phyloP scores from a whole-genome alignment of 1,140 invertebrate species.

The Pachyrhynchus sulphureomaculatus region DNA sequence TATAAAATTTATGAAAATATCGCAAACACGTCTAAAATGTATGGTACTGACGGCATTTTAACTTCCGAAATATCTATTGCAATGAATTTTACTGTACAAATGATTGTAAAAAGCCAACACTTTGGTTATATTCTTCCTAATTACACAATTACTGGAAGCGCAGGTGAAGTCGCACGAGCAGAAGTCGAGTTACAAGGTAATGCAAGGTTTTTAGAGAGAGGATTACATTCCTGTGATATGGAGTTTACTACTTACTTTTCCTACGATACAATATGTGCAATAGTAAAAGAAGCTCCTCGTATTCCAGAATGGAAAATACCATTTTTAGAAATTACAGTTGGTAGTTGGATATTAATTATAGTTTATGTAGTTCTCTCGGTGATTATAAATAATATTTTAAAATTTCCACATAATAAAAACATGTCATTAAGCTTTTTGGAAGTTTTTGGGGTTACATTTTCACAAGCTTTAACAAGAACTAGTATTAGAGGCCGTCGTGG shows the following conservation, averaged over 20 bases:
- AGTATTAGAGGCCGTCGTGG: not conserved
- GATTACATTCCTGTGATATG: not conserved
- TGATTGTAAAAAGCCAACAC: not conserved
- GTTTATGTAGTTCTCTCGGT: not conserved
- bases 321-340: not conserved
- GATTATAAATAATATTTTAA: not conserved
- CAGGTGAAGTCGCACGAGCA: not conserved
- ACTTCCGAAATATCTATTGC: slow-evolving; percentile 4
- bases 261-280: slow-evolving; percentile 13
- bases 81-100: slow-evolving; percentile 17
- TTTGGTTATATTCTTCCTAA: slow-evolving; percentile 2
- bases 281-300: slow-evolving; percentile 3
- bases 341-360: not conserved
- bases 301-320: slow-evolving; percentile 24
- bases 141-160: slow-evolving; percentile 1
- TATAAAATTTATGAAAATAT: slow-evolving; percentile 12
- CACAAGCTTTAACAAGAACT: too few relatives aligned
- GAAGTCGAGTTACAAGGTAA: slow-evolving; percentile 20
- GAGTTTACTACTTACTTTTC: slow-evolving; percentile 7
- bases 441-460: too few relatives aligned
- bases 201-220: slow-evolving; percentile 4
- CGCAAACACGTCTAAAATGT: not conserved
- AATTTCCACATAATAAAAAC: not conserved
- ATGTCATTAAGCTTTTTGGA: too few relatives aligned
- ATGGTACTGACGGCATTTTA: slow-evolving; percentile 19